Evolutionary conservation across 1,140 invertebrate species (phyloP), one percentile per base, ranked within the genome.

Genomic region (Meloidogyne exigua): DNA sequence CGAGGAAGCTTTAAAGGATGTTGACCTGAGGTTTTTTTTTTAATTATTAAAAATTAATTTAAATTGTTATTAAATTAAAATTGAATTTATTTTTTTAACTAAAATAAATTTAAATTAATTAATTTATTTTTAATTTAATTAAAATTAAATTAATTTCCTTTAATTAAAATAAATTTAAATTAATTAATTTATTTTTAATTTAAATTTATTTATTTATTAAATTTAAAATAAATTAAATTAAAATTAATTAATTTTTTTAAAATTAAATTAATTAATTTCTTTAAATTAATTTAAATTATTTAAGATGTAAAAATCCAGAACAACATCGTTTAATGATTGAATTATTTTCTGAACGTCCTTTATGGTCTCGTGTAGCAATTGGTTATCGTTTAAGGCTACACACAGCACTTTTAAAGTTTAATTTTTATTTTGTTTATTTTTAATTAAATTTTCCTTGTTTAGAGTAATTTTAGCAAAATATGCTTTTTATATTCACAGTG

Each of bases 401-500:
- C 1, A 86, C 87, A 12, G 67, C 9, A 0, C 15, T 83, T 12
- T 68, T 85, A 26, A 85, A 85, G 84, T 86, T 18, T 62, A 83
- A 70, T 21, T 4, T n/a, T 76, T 12, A n/a, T n/a, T n/a, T 57
- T n/a, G 21, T n/a, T 21, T n/a, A n/a, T 49, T 18, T 57, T 57
- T 57, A 79, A 21, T 28, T 21, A 21, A 21, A 32, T 15, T 32
- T 32, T 32, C 25, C 39, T 36, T n/a, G 71, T 83, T 72, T 69
- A 87, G 85, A 79, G 65, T 77, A 23, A 66, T 87, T 10, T 75
- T 87, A 21, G 87, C 83, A 70, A 87, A 87, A 72, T 87, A 81
- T 68, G 86, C 83, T 10, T 87, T 88, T 66, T 87, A 88, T 71
- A 86, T 87, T 64, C 76, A 63, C 21, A 83, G 77, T 63, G 86